Conservation (phyloP, 2,113 vertebrate genomes). For the Burhinus bistriatus region DNA sequence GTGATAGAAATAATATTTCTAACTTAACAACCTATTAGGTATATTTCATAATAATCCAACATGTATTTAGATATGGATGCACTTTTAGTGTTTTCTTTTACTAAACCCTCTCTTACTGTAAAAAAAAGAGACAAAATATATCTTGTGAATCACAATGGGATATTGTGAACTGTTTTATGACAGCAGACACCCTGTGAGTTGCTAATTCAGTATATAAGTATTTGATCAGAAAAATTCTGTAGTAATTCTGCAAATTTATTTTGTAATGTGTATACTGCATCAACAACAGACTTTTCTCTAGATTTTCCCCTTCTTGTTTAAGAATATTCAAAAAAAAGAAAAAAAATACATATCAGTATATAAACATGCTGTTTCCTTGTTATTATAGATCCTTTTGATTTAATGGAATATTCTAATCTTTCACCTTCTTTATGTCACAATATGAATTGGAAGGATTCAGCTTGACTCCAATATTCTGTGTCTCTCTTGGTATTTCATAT, state of each 20-base stretch:
- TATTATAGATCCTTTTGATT: background rate
- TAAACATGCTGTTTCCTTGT: background rate
- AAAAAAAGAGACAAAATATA: background rate
- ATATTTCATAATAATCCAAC: background rate
- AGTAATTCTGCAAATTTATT: background rate
- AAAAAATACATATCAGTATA: background rate
- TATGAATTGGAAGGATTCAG: background rate
- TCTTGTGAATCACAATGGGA: background rate
- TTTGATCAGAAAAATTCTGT: background rate
- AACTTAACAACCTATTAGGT: background rate
- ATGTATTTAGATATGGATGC: background rate
- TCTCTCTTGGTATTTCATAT: background rate
- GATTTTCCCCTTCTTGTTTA: background rate
- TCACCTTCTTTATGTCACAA: background rate
- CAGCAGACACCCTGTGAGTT: background rate
- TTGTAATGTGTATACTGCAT: background rate
- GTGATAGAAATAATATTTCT: background rate
- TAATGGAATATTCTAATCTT: background rate
- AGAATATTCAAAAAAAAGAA: background rate
- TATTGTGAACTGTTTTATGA: background rate
- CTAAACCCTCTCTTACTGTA: background rate
- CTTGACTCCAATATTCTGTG: background rate
- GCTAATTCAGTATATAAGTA: background rate
- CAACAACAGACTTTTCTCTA: background rate
- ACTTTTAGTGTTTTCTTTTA: background rate